Conservation (phyloP, 2,797 vertebrate species). For the Chiroxiphia lanceolata region DNA sequence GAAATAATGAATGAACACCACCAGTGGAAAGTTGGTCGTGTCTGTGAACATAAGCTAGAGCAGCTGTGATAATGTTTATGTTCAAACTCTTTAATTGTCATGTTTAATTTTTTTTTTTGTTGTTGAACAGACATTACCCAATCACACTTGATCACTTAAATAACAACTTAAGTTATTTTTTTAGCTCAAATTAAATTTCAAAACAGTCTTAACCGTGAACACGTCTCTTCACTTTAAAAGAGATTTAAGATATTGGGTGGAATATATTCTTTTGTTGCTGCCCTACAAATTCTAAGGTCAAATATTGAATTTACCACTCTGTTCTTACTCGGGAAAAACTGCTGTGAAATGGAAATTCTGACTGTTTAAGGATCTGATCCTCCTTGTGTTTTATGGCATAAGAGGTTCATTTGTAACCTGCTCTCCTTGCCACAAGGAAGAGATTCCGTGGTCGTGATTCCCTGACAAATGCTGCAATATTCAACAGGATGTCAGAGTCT, state of each 20-base stretch:
- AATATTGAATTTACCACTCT: conserved; percentile 38
- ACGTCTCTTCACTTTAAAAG: not conserved
- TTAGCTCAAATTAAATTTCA: not conserved
- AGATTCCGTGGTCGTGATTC: not conserved
- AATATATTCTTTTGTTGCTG: conserved; percentile 1
- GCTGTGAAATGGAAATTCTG: conserved; percentile 51
- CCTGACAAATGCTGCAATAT: not conserved
- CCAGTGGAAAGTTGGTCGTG: not conserved
- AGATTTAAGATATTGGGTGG: not conserved
- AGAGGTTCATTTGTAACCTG: not conserved
- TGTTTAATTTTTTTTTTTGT: fast-evolving
- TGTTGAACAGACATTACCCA: not conserved
- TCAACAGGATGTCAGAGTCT: not conserved
- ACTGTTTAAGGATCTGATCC: conserved; percentile 31
- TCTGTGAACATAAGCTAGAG: not conserved
- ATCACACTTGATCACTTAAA: not conserved
- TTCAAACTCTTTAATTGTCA: not conserved
- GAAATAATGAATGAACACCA: not conserved
- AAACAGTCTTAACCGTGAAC: not conserved
- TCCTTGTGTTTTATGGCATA: conserved; percentile 18
- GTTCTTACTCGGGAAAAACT: conserved; percentile 26
- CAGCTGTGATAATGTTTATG: not conserved
- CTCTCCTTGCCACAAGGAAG: conserved; percentile 40
- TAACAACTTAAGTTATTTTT: not conserved
- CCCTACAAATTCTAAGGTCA: conserved; percentile 30